These are phyloP conservation scores for Cephalopachus bancanus DNA, from an alignment of 2,797 vertebrate genomes.

Conservation along the genomic window DNA sequence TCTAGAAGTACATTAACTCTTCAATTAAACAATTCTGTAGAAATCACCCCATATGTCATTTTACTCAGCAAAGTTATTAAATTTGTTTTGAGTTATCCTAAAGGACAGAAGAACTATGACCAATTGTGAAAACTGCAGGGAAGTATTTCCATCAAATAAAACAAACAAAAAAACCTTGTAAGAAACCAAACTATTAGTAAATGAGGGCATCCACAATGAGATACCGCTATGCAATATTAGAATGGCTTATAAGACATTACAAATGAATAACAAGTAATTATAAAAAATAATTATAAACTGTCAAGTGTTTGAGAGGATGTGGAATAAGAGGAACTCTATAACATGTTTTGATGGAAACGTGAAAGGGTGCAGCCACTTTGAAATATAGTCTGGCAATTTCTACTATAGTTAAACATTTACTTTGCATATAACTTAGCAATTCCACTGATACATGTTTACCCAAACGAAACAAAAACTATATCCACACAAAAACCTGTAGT, in stretches of 20 bases:
- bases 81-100: background rate
- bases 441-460: background rate
- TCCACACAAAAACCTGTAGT: too few species aligned
- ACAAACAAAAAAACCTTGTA: background rate
- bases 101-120: background rate
- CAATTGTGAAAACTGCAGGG: background rate
- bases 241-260: background rate
- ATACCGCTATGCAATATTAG: background rate
- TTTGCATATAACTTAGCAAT: background rate
- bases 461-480: background rate
- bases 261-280: background rate
- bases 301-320: background rate
- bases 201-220: background rate
- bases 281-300: background rate
- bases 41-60: background rate
- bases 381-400: background rate
- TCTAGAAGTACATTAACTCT: background rate
- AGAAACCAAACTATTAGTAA: background rate
- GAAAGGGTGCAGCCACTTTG: background rate
- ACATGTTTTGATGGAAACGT: too few species aligned
- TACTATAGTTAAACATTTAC: background rate
- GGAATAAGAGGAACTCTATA: too few species aligned
- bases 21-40: background rate
- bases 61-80: background rate
- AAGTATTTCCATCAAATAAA: background rate